Percentiles rank a stretch among this genome's conserved stretches.
These are phyloP conservation scores for Cyrtonyx montezumae DNA, from an alignment of 2,113 vertebrate species.

Conservation along the genomic window DNA sequence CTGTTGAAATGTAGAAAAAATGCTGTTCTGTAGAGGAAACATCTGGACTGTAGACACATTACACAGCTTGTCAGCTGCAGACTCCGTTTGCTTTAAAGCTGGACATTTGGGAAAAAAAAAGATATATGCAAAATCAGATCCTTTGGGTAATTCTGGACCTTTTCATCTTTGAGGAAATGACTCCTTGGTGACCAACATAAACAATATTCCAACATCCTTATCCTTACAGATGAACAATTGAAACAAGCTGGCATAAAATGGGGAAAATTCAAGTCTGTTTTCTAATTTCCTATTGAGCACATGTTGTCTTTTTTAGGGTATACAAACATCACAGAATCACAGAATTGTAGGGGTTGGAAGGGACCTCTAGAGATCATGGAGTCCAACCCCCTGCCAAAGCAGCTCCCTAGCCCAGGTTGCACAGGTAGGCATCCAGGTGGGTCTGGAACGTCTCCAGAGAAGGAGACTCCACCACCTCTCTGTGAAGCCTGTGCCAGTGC, in stretches of 20 bases:
- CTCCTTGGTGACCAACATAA: background rate
- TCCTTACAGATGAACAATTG: background rate
- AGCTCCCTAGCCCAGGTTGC: too few relatives aligned
- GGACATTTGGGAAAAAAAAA: background rate
- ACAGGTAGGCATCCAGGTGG: too few relatives aligned
- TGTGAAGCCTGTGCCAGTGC: too few relatives aligned
- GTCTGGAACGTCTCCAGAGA: too few relatives aligned
- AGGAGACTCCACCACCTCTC: too few relatives aligned
- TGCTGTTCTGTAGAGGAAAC: background rate
- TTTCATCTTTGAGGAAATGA: background rate
- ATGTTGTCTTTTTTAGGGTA: background rate
- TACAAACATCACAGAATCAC: background rate
- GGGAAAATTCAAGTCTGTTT: background rate
- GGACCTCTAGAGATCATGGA: too few relatives aligned
- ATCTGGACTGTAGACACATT: background rate
- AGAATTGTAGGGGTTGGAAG: too few relatives aligned
- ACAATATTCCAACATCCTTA: background rate
- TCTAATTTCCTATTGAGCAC: background rate
- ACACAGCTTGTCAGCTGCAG: background rate
- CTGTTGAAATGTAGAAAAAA: background rate
- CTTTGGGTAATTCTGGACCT: background rate
- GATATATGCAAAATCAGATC: accelerated
- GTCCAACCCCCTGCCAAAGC: too few relatives aligned
- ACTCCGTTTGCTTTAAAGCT: background rate
- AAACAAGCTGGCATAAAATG: background rate